These are phyloP conservation scores for Pinctada fucata DNA, from an alignment of 2,888 invertebrate species.

Conservation along the genomic window DNA sequence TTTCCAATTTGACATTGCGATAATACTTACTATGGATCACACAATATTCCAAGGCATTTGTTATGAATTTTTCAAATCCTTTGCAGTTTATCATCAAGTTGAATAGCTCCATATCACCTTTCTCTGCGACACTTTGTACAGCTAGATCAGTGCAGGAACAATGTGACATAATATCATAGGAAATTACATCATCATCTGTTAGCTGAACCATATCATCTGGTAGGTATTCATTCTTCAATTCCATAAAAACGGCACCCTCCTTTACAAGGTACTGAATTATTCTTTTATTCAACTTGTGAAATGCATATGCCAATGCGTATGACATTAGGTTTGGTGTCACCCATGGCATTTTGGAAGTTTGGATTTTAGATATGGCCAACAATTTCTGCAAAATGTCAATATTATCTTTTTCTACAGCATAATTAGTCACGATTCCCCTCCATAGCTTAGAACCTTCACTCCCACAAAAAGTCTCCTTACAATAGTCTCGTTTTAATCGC, in stretches of 20 bases:
- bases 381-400: not conserved
- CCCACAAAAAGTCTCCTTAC: not conserved
- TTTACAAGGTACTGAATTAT: not conserved
- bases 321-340: not conserved
- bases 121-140: not conserved
- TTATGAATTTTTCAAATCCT: not conserved
- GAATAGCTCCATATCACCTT: not conserved
- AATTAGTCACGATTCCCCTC: not conserved
- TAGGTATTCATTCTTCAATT: not conserved
- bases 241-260: not conserved
- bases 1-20: too few relatives aligned
- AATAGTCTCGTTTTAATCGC: not conserved
- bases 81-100: not conserved
- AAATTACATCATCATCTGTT: not conserved
- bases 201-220: not conserved
- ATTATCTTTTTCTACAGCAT: not conserved
- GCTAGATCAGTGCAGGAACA: not conserved
- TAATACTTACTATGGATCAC: not conserved
- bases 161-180: not conserved
- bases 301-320: not conserved
- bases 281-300: not conserved
- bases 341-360: not conserved
- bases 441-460: not conserved
- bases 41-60: not conserved
- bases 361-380: not conserved